Evolutionary conservation across 2,888 invertebrate species (phyloP).

Genomic region (Noctua janthe): DNA sequence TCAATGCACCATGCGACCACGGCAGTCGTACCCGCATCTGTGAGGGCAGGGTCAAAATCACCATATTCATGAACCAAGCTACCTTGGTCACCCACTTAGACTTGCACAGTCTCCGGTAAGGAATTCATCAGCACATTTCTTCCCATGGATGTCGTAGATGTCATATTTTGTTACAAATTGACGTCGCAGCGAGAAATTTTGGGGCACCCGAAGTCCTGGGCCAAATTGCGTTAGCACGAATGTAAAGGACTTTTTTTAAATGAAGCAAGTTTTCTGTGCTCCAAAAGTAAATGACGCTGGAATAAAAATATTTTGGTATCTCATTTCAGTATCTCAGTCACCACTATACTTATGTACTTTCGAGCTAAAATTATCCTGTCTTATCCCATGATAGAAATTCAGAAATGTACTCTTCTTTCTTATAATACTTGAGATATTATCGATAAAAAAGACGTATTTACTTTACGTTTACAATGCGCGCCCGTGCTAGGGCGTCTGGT

Average conservation of each 20-base stretch:
- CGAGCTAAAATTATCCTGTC: not conserved
- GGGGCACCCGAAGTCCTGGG: not conserved
- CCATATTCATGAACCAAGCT: constrained; percentile 46
- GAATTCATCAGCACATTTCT: constrained; percentile 31
- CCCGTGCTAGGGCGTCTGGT: too few species aligned
- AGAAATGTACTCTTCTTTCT: not conserved
- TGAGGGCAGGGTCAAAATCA: constrained; percentile 46
- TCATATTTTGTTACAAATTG: constrained; percentile 10
- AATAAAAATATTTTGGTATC: not conserved
- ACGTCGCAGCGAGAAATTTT: not conserved
- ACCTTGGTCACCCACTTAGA: constrained; percentile 21
- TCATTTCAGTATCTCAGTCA: not conserved
- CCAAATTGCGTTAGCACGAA: not conserved
- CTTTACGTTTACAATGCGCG: too few species aligned
- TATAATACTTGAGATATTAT: not conserved
- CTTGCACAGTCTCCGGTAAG: constrained; percentile 13
- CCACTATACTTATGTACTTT: not conserved
- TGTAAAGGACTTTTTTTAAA: not conserved
- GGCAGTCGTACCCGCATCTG: constrained; percentile 17
- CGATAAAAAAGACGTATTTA: too few species aligned
- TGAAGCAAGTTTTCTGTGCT: not conserved
- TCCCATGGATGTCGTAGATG: not conserved
- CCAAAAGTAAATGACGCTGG: not conserved
- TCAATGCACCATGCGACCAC: constrained; percentile 23
- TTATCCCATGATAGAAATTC: not conserved